Evolutionary conservation across 2,888 invertebrate species (phyloP).

Genomic region (Scaptomyza reducta): DNA sequence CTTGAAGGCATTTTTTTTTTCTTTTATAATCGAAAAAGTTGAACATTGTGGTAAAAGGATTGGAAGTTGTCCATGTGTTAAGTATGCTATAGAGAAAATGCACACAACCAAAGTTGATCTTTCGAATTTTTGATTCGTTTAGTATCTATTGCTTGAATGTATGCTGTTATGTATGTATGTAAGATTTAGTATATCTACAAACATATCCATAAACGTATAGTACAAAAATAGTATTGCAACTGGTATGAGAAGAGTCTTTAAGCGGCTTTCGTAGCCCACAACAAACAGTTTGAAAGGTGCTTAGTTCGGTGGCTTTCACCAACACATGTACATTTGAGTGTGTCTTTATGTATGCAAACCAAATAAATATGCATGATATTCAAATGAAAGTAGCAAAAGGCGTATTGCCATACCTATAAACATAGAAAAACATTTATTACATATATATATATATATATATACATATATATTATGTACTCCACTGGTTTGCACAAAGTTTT

Average conservation of each 20-base stretch:
- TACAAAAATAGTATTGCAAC: constrained; percentile 44
- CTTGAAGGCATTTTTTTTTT: constrained; percentile 72
- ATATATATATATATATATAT: constrained; percentile 1
- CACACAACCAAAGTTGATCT: constrained; percentile 55
- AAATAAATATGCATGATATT: constrained; percentile 34
- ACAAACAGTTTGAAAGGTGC: constrained; percentile 47
- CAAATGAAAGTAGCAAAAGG: constrained; percentile 26
- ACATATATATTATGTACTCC: constrained; percentile 15
- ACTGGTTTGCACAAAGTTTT: constrained; percentile 10
- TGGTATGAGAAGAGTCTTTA: constrained; percentile 44
- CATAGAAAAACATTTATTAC: constrained; percentile 4
- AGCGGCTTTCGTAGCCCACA: constrained; percentile 48
- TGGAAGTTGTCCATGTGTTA: constrained; percentile 36
- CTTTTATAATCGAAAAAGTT: constrained; percentile 37
- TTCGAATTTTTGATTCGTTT: constrained; percentile 13
- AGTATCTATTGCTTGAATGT: constrained; percentile 28
- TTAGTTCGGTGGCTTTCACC: constrained; percentile 47
- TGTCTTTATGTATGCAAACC: constrained; percentile 19
- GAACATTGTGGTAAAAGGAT: constrained; percentile 26
- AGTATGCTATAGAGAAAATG: constrained; percentile 58
- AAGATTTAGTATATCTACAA: not conserved
- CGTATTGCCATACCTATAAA: constrained; percentile 12
- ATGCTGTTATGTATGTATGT: not conserved
- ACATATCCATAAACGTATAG: constrained; percentile 9
- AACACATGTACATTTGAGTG: too few species aligned